phyloP scores from a whole-genome alignment of 2,888 invertebrate species.

The Perizoma affinitatum region DNA sequence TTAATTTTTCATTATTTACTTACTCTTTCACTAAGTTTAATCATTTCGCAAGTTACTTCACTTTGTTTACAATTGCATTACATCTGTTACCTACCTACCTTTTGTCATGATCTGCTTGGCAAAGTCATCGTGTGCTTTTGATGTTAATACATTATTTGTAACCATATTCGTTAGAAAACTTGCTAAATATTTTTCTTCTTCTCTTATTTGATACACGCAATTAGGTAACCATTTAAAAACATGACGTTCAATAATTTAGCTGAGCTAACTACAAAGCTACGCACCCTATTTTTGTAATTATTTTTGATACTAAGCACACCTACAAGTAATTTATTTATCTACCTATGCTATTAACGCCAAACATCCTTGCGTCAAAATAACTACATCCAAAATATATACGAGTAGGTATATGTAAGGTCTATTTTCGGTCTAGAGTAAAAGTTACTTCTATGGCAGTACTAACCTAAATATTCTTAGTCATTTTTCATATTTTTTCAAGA shows the following conservation, averaged over 20 bases:
- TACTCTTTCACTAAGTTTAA: conserved; percentile 19
- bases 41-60: conserved; percentile 25
- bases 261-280: no score
- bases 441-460: neutral
- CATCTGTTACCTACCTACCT: conserved; percentile 19
- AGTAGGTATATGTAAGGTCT: no score
- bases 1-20: conserved; percentile 27
- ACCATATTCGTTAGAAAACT: neutral
- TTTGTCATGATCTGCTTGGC: conserved; percentile 23
- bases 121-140: conserved; percentile 45
- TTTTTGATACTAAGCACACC: no score
- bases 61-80: conserved; percentile 11
- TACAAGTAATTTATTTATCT: neutral
- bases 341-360: neutral
- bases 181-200: neutral
- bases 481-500: no score
- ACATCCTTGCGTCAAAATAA: neutral
- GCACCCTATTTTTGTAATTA: no score
- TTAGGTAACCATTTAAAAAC: no score
- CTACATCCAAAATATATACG: neutral
- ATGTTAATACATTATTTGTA: conserved; percentile 36
- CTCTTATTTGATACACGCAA: neutral
- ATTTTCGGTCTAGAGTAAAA: neutral
- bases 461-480: no score
- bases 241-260: no score